Conservation (phyloP, 2,888 invertebrate species). For the Agonopterix heracliana region DNA sequence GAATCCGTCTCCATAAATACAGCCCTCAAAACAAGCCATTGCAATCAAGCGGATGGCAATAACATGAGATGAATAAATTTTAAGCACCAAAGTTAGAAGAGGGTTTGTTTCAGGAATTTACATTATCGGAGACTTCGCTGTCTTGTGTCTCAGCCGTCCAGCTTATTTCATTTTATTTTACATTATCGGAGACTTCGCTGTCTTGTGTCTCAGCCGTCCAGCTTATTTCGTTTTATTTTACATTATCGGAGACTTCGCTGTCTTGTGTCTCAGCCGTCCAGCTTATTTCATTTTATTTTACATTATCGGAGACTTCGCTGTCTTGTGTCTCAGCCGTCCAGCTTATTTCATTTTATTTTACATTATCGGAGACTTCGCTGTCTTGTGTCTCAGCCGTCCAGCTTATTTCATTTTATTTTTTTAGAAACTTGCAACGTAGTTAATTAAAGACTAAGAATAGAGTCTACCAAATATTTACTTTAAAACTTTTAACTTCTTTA, state of each 20-base stretch:
- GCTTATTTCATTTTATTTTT: neutral
- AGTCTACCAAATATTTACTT: too few relatives aligned
- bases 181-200: constrained; percentile 1
- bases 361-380: constrained; percentile 1
- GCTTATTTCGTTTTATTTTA: constrained; percentile 1
- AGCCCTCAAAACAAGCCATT: constrained; percentile 30
- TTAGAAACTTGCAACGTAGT: too few relatives aligned
- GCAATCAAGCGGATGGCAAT: constrained; percentile 21
- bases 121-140: constrained; percentile 1
- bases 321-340: neutral
- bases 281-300: constrained; percentile 1
- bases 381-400: neutral
- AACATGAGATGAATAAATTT: constrained; percentile 8
- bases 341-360: constrained; percentile 1
- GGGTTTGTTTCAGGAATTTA: neutral
- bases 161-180: neutral
- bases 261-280: neutral
- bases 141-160: neutral
- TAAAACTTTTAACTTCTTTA: too few relatives aligned
- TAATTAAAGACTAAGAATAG: too few relatives aligned
- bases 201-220: neutral
- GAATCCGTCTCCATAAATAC: constrained; percentile 39
- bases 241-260: constrained; percentile 1
- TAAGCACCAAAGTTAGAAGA: constrained; percentile 5
- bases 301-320: constrained; percentile 1